Conservation (phyloP, 2,113 vertebrate genomes). For the Triplophysa rosa region DNA sequence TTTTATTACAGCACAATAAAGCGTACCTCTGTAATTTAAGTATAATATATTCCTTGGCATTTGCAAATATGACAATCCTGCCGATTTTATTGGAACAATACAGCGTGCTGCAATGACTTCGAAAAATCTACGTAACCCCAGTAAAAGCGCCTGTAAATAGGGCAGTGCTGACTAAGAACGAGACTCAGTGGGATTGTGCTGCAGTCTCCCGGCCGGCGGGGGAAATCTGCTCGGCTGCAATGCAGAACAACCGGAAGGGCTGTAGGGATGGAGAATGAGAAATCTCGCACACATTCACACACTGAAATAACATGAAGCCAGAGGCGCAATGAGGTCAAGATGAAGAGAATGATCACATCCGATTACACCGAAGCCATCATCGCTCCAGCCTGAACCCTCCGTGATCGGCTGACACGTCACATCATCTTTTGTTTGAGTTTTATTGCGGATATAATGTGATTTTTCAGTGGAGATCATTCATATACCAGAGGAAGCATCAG, state of each 20-base stretch:
- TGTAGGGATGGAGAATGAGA: not conserved
- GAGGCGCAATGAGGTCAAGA: slow-evolving; percentile 38
- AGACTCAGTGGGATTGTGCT: slow-evolving; percentile 5
- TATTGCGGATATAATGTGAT: slow-evolving; percentile 4
- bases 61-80: slow-evolving; percentile 17
- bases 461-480: slow-evolving; percentile 14
- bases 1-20: slow-evolving; percentile 11
- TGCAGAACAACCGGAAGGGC: slow-evolving; percentile 16
- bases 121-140: not conserved
- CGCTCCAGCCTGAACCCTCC: slow-evolving; percentile 9
- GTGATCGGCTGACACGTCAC: slow-evolving; percentile 38
- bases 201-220: not conserved
- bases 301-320: not conserved
- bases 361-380: slow-evolving; percentile 17
- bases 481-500: not conserved
- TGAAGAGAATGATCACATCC: slow-evolving; percentile 20
- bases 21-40: not conserved
- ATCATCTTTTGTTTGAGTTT: slow-evolving; percentile 16
- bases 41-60: slow-evolving; percentile 31
- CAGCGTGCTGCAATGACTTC: not conserved
- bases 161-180: slow-evolving; percentile 28
- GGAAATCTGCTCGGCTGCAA: slow-evolving; percentile 19
- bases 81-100: not conserved
- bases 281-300: not conserved
- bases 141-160: slow-evolving; percentile 6